Conservation (phyloP, 2,797 vertebrate genomes). For the Uromys caudimaculatus region DNA sequence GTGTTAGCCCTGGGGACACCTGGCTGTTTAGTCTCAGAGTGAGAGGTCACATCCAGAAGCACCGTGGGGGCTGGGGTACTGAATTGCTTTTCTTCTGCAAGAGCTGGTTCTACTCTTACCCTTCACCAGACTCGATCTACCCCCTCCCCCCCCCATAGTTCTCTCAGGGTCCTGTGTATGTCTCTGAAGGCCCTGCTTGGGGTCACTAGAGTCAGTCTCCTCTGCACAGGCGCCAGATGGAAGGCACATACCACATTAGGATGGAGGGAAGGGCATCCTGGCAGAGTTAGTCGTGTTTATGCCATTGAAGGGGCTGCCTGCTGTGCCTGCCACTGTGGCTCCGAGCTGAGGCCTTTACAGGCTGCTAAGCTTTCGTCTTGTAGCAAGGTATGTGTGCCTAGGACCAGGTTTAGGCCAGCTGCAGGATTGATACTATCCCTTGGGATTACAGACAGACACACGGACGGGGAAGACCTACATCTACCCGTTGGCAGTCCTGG, state of each 20-base stretch:
- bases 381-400: background rate
- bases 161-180: background rate
- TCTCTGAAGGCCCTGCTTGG: background rate
- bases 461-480: fast-evolving
- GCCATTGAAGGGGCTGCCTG: background rate
- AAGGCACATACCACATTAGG: fast-evolving
- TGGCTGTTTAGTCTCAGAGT: background rate
- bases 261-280: background rate
- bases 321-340: fast-evolving
- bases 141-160: too few relatives aligned
- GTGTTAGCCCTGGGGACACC: background rate
- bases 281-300: background rate
- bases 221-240: fast-evolving
- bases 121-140: background rate
- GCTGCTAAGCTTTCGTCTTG: background rate
- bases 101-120: background rate
- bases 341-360: background rate
- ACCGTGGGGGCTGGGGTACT: fast-evolving
- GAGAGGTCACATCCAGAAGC: fast-evolving
- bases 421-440: fast-evolving
- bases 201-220: background rate
- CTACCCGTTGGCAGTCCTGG: fast-evolving
- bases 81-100: fast-evolving
- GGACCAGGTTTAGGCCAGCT: background rate
- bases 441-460: fast-evolving